These are phyloP conservation scores for Emberiza fucata DNA, from an alignment of 2,113 vertebrate species.

Conservation along the genomic window DNA sequence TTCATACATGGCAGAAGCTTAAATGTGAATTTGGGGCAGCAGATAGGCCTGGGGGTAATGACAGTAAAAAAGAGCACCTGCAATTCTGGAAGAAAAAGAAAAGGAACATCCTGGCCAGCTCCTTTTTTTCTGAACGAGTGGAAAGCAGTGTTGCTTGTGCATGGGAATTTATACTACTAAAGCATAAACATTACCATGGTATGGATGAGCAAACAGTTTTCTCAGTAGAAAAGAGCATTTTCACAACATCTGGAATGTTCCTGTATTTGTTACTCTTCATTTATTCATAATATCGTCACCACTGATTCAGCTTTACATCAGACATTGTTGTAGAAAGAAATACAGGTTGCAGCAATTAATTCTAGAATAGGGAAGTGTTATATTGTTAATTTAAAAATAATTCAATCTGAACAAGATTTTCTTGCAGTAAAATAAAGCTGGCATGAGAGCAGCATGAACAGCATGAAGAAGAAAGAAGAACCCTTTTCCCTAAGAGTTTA, in stretches of 20 bases:
- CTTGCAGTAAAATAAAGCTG: not conserved
- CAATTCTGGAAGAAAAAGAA: not conserved
- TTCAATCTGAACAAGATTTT: not conserved
- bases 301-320: not conserved
- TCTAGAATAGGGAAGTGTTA: not conserved
- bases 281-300: not conserved
- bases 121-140: not conserved
- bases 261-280: not conserved
- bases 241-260: not conserved
- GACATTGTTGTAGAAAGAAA: not conserved
- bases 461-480: not conserved
- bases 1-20: not conserved
- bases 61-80: not conserved
- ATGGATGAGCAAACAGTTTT: not conserved
- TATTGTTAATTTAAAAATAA: not conserved
- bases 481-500: not conserved
- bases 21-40: not conserved
- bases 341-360: not conserved
- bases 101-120: not conserved
- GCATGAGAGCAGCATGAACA: not conserved
- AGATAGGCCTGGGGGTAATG: not conserved
- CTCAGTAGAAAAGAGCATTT: not conserved
- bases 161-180: not conserved
- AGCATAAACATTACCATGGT: not conserved
- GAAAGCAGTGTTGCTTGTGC: not conserved